Evolutionary conservation across 2,797 vertebrate species (phyloP).

Genomic region (Lateolabrax maculatus): DNA sequence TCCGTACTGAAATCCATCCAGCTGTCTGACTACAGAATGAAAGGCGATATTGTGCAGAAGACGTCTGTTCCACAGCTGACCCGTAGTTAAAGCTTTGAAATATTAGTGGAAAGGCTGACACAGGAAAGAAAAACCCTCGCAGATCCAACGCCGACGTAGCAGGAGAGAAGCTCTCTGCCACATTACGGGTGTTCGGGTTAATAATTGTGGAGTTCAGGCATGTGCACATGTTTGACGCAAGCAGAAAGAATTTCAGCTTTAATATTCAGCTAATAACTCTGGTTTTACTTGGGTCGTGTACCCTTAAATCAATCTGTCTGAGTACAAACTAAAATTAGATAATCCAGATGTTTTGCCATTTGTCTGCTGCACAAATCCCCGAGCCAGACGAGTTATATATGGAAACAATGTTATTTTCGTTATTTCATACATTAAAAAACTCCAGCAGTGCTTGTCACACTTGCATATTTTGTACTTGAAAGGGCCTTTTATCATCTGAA

Average conservation of each 20-base stretch:
- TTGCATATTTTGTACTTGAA: conserved; percentile 40
- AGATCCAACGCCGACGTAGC: conserved; percentile 34
- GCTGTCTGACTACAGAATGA: conserved; percentile 56
- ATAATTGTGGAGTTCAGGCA: conserved; percentile 39
- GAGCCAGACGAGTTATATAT: conserved; percentile 61
- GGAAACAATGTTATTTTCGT: conserved; percentile 46
- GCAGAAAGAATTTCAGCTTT: conserved; percentile 13
- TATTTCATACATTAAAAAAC: conserved; percentile 36
- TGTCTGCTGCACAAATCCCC: conserved; percentile 33
- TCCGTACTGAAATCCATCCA: conserved; percentile 47
- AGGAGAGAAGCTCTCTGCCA: conserved; percentile 35
- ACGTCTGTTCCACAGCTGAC: conserved; percentile 73
- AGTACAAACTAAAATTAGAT: conserved; percentile 67
- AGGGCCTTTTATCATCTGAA: conserved; percentile 33
- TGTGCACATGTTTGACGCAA: conserved; percentile 12
- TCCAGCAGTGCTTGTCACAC: conserved; percentile 22
- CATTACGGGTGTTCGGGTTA: conserved; percentile 22
- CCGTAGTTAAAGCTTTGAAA: conserved; percentile 66
- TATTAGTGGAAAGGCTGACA: conserved; percentile 75
- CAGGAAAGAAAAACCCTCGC: conserved; percentile 55
- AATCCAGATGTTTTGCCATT: conserved; percentile 68
- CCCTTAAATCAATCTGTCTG: conserved; percentile 58
- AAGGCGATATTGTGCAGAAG: conserved; percentile 67
- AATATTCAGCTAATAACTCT: conserved; percentile 28
- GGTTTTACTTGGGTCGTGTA: conserved; percentile 20